Base-by-base conservation (phyloP, 2,888 invertebrate species). In the Monopis laevigella region DNA sequence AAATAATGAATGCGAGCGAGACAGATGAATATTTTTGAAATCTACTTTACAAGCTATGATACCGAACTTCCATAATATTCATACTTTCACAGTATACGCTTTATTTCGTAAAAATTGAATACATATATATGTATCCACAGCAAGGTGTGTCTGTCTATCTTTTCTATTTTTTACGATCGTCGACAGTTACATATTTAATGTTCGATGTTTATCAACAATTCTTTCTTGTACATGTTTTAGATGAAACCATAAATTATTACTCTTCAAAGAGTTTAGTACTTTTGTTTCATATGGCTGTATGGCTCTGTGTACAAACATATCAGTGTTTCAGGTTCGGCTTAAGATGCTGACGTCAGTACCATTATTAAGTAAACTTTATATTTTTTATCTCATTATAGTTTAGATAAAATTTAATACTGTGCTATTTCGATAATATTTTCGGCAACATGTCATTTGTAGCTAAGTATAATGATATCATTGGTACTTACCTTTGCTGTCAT, bases 201-300 rank as follows among this genome's bases (percentile, higher is more conserved):
- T 72, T 71, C 74, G 70, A 74, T 78, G 80, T 80, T 78, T 80
- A 80, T 80, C 77, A 80, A 78, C 78, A 80, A 69, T 77, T 78
- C 72, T 78, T 80, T 78, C 77, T 78, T 74, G 74, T 75, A 66
- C 73, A 73, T 70, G 70, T 74, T 78, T 77, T 78, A 80, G 69
- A n/a, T 75, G 73, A 55, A 42, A 70, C 68, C 55, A 65, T 80
- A 78, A 80, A 78, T 78, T 75, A 78, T 73, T 69, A 73, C 70
- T 75, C 78, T 71, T 80, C 78, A 80, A 80, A 80, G 75, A 64
- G 59, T 78, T 78, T 71, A 61, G 58, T 71, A 71, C 69, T 70
- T 74, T 77, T 32, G 17, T 17, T 32, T 32, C 32, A 32, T 32
- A 32, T 30, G 24, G 5, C 5, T 7, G n/a, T n/a, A n/a, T n/a